phyloP scores from a whole-genome alignment of 1,140 invertebrate species.

The Penaeus vannamei region DNA sequence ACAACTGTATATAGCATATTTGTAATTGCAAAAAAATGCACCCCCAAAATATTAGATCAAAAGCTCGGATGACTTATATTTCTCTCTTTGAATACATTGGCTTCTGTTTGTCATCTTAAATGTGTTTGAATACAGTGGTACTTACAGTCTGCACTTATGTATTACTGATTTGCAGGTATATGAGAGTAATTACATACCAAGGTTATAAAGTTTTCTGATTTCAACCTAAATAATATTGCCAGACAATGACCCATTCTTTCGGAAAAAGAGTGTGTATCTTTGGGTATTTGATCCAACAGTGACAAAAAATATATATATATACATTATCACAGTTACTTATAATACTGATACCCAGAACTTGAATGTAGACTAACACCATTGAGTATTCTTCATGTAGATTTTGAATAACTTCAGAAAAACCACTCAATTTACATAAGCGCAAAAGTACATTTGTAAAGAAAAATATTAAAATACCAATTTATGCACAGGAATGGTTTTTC shows the following conservation, averaged over 20 bases:
- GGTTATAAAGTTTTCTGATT: conserved; percentile 53
- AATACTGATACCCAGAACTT: conserved; percentile 50
- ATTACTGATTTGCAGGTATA: conserved; percentile 26
- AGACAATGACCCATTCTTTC: neutral
- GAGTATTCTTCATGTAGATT: conserved; percentile 59
- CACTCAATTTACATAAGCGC: conserved; percentile 52
- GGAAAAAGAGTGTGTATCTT: too few species aligned
- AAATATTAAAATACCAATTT: conserved; percentile 42
- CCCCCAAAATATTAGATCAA: conserved; percentile 48
- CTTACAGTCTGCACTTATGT: conserved; percentile 45
- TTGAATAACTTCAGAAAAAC: conserved; percentile 61
- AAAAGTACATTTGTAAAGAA: conserved; percentile 46
- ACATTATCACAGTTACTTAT: conserved; percentile 21
- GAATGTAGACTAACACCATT: conserved; percentile 54
- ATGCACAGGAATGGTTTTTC: conserved; percentile 64
- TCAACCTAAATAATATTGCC: conserved; percentile 31
- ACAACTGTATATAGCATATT: conserved; percentile 62
- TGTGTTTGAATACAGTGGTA: conserved; percentile 57
- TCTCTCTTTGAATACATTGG: conserved; percentile 58
- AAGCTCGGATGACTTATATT: conserved; percentile 45
- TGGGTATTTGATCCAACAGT: too few species aligned
- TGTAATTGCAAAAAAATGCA: conserved; percentile 60
- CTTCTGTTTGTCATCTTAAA: conserved; percentile 48
- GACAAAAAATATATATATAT: too few species aligned
- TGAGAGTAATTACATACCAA: conserved; percentile 43